Evolutionary conservation across 2,888 invertebrate genomes (phyloP), one percentile per base, ranked within the genome.

Genomic region (Pemphredon lugubris): DNA sequence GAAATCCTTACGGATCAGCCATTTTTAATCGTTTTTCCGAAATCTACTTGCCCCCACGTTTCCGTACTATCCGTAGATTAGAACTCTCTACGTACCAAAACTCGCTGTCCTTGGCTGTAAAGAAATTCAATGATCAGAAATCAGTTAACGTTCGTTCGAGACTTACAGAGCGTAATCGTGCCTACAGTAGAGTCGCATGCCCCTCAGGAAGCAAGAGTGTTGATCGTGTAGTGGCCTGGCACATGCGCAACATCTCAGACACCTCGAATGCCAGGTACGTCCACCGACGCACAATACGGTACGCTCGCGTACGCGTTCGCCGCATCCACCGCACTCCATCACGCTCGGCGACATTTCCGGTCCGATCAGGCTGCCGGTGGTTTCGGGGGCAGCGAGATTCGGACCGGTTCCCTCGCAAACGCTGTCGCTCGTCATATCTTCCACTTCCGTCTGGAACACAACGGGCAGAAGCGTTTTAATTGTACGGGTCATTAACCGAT

Each of bases 111-210:
- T n/a, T n/a, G n/a, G n/a, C n/a, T n/a, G n/a, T n/a, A n/a, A n/a
- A n/a, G n/a, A n/a, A n/a, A n/a, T n/a, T n/a, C n/a, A n/a, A n/a
- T n/a, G n/a, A n/a, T n/a, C n/a, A n/a, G n/a, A n/a, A n/a, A n/a
- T n/a, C n/a, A n/a, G n/a, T n/a, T n/a, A n/a, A n/a, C n/a, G n/a
- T n/a, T n/a, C n/a, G n/a, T n/a, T n/a, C n/a, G n/a, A n/a, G n/a
- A 57, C 73, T 94, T 91, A 98, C 97, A 97, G 96, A 91, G 96
- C 95, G 89, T 98, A 98, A 90, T 98, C 98, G 86, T 96, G 94
- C 90, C 96, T 96, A 92, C 98, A 98, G 92, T 97, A 98, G 88
- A 98, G 94, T 90, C 96, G 95, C 85, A 96, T 94, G 87, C 97
- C 97, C 85, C 96, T 93, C 86, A 97, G 94, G 91, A 96, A 98